Conservation (phyloP, 53 echinoderm and acorn worm genomes). For the Echinarachnius parma region DNA sequence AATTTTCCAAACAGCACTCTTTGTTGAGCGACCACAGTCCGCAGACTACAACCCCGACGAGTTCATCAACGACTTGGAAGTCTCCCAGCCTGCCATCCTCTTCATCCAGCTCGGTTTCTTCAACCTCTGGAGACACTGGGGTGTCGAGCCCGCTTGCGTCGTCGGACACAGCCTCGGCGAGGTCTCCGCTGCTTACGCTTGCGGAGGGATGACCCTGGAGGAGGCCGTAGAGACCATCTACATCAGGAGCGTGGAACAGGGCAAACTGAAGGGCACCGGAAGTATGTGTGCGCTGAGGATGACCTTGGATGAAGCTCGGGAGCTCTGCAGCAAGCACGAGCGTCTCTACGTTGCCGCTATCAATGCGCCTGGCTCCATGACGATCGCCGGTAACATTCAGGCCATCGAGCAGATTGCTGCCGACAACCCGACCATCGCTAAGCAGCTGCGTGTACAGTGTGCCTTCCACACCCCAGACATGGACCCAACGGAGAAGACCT, state of each 20-base stretch:
- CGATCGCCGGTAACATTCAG: constrained; percentile 69
- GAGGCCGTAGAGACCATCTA: constrained; percentile 84
- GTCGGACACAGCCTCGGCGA: constrained; percentile 96
- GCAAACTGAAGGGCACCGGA: constrained; percentile 80
- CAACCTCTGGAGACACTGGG: constrained; percentile 75
- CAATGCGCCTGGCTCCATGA: constrained; percentile 77
- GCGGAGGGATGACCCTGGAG: constrained; percentile 75
- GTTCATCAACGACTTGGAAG: constrained; percentile 74
- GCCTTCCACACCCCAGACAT: constrained; percentile 94
- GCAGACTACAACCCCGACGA: constrained; percentile 36
- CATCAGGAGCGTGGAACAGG: constrained; percentile 80
- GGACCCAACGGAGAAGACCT: constrained; percentile 83
- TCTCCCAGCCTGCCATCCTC: constrained; percentile 79
- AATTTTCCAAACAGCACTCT: constrained; percentile 23
- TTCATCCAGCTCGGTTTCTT: constrained; percentile 85
- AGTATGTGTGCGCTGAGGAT: constrained; percentile 88
- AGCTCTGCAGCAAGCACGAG: constrained; percentile 59
- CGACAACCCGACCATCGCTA: constrained; percentile 72
- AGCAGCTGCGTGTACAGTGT: constrained; percentile 79
- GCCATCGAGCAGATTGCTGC: constrained; percentile 60
- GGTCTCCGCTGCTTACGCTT: constrained; percentile 93
- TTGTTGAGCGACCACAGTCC: constrained; percentile 51
- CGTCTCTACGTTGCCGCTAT: constrained; percentile 82
- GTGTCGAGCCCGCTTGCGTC: constrained; percentile 67
- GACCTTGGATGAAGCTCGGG: constrained; percentile 55